Base-by-base conservation (phyloP, 2,797 vertebrate genomes). In the Prunella strophiata region DNA sequence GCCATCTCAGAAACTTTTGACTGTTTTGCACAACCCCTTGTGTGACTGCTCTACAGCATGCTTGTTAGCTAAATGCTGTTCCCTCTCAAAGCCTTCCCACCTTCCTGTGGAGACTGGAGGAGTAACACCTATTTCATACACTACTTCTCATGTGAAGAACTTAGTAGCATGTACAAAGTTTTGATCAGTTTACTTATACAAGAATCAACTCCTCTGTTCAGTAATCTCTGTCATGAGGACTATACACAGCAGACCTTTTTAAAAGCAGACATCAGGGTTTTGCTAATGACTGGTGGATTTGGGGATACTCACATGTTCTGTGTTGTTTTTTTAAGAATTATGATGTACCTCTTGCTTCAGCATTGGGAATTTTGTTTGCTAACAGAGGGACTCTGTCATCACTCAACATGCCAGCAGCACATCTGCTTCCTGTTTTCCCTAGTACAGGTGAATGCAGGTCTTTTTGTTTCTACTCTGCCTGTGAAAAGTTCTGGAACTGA, bases 381-480 rank as follows among this genome's bases (percentile, higher is more conserved):
- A 82, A 34, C 50, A 30, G 18, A 45, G 45, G 22, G 26, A 10
- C 25, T 75, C 36, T 65, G 18, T 73, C 83, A 71, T 38, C 38
- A 21, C 14, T 54, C 66, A 20, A 43, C 63, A 67, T 85, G 43
- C 59, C 63, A 79, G 50, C 59, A 71, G 50, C 48, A 88, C 83
- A 91, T 95, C 85, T 96, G 93, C 78, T 91, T 96, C 93, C 94
- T 96, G 88, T 95, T 93, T 93, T 88, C 61, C 85, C 22, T 88
- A 66, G 47, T 57, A 42, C 3, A 89, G 76, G 72, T 91, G 63
- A 90, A 63, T 52, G 22, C 40, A 89, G 70, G 36, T 78, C 71
- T 77, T 87, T 48, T 87, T 47, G 63, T 71, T 91, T 62, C 16
- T 76, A 61, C 34, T 73, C 45, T 10, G 22, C 40, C 36, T 85